These are phyloP conservation scores for Erebia aethiops DNA, from an alignment of 2,888 invertebrate genomes.

Conservation along the genomic window DNA sequence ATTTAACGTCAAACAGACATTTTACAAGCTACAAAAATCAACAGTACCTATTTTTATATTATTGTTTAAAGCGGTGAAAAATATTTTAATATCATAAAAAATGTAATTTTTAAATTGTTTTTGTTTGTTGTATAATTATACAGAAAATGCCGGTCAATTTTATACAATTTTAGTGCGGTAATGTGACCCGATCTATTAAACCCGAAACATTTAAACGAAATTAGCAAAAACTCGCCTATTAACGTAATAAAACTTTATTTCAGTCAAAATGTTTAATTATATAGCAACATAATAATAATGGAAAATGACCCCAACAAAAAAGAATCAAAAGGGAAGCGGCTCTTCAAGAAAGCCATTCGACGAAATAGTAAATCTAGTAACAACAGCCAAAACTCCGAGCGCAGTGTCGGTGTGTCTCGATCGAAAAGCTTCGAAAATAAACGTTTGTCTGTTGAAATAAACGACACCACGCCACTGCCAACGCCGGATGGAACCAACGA, in stretches of 20 bases:
- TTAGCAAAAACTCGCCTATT: too few species aligned
- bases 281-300: slow-evolving; percentile 61
- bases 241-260: slow-evolving; percentile 13
- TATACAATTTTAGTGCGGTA: slow-evolving; percentile 30
- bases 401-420: slow-evolving; percentile 54
- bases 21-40: slow-evolving; percentile 30
- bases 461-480: slow-evolving; percentile 60
- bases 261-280: slow-evolving; percentile 61
- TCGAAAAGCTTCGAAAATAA: slow-evolving; percentile 70
- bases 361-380: slow-evolving; percentile 69
- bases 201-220: too few species aligned
- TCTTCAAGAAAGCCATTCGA: slow-evolving; percentile 72
- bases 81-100: slow-evolving; percentile 28
- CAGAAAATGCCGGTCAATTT: slow-evolving; percentile 31
- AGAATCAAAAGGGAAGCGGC: slow-evolving; percentile 75
- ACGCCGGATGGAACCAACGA: slow-evolving; percentile 60
- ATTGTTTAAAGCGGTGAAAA: slow-evolving; percentile 25
- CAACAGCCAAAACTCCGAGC: slow-evolving; percentile 59
- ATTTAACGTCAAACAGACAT: slow-evolving; percentile 27
- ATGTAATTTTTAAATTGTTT: slow-evolving; percentile 33
- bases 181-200: neutral
- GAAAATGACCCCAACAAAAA: slow-evolving; percentile 80
- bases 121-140: slow-evolving; percentile 23
- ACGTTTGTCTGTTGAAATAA: slow-evolving; percentile 54
- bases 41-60: slow-evolving; percentile 26